Conservation (phyloP, 2,113 vertebrate genomes). For the Nibea coibor region DNA sequence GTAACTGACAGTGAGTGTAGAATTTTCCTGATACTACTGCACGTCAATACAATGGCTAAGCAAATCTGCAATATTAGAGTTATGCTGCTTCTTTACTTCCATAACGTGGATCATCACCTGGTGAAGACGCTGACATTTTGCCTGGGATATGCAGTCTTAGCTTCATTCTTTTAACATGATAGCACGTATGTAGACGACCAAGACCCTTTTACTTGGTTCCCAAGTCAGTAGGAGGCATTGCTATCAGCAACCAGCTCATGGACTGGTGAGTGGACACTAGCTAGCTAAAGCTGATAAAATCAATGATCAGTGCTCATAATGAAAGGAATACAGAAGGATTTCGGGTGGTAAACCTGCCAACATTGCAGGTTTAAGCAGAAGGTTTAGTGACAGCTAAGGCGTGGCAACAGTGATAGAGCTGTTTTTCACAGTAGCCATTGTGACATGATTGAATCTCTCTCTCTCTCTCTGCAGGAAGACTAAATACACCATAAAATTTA, state of each 20-base stretch:
- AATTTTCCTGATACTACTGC: background rate
- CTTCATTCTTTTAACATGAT: background rate
- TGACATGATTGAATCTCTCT: no score
- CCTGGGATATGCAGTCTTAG: background rate
- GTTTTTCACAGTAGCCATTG: no score
- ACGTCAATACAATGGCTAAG: background rate
- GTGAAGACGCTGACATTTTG: background rate
- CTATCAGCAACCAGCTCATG: background rate
- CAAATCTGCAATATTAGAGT: background rate
- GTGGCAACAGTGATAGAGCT: no score
- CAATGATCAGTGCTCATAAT: no score
- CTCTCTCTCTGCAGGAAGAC: no score
- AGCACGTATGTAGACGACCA: background rate
- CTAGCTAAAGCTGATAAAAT: background rate
- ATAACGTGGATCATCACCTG: background rate
- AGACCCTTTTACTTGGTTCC: background rate
- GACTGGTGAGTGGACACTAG: background rate
- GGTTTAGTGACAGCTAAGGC: background rate
- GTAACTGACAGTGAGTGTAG: background rate
- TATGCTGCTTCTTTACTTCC: background rate
- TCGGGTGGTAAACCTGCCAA: background rate
- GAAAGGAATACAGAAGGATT: no score
- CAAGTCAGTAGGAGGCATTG: background rate
- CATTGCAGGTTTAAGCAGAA: background rate
- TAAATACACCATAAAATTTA: no score